Evolutionary conservation across 2,797 vertebrate genomes (phyloP).

Genomic region (Notolepis coatsorum): DNA sequence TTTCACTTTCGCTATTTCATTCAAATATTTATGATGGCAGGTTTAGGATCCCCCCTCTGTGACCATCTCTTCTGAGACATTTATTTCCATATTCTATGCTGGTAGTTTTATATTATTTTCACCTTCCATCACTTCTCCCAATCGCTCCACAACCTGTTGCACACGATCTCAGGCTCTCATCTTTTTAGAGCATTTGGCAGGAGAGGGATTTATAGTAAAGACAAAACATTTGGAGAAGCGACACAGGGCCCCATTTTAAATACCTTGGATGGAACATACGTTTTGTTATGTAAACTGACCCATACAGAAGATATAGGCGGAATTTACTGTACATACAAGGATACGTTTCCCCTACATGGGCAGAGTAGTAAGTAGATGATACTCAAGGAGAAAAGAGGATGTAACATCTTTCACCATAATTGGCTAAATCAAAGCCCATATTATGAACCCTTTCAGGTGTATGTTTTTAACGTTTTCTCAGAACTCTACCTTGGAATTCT

Average conservation of each 20-base stretch:
- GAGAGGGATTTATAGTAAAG: conserved; percentile 2
- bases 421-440: too few relatives aligned
- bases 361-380: not conserved
- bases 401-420: too few relatives aligned
- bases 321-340: not conserved
- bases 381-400: conserved; percentile 15
- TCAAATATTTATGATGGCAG: conserved; percentile 45
- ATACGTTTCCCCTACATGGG: not conserved
- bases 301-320: conserved; percentile 5
- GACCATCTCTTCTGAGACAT: conserved; percentile 12
- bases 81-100: conserved; percentile 25
- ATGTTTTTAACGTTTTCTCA: too few relatives aligned
- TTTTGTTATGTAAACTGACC: not conserved
- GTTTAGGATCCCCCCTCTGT: conserved; percentile 18
- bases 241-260: not conserved
- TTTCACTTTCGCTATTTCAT: conserved; percentile 8
- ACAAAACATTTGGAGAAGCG: not conserved
- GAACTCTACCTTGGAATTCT: too few relatives aligned
- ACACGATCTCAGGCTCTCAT: conserved; percentile 13
- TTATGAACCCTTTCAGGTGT: too few relatives aligned
- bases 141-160: conserved; percentile 14
- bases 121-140: conserved; percentile 1
- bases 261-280: not conserved
- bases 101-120: conserved; percentile 11
- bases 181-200: not conserved